These are phyloP conservation scores for Istiophorus platypterus DNA, from an alignment of 2,113 vertebrate species.

Conservation along the genomic window DNA sequence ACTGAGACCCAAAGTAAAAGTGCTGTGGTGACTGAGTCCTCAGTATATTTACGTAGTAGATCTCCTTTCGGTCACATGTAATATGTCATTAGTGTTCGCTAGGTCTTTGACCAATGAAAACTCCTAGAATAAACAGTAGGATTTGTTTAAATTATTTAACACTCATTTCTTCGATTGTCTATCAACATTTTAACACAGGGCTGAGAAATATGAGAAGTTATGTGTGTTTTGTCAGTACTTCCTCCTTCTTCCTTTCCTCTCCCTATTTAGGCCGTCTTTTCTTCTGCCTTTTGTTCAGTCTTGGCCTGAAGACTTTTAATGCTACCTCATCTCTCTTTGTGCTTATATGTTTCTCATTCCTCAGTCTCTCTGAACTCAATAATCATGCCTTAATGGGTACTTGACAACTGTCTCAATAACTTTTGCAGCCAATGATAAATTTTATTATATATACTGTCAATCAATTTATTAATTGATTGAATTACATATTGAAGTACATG, in stretches of 20 bases:
- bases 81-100: slow-evolving; percentile 30
- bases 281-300: neutral
- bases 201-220: neutral
- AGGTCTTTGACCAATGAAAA: slow-evolving; percentile 27
- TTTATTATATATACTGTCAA: no score
- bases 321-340: neutral
- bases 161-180: neutral
- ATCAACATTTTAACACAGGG: neutral
- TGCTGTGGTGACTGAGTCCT: slow-evolving; percentile 35
- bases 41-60: slow-evolving; percentile 63
- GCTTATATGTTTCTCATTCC: neutral
- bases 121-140: slow-evolving; percentile 19
- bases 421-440: no score
- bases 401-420: no score
- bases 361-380: no score
- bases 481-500: no score
- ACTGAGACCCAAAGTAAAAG: slow-evolving; percentile 47
- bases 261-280: neutral
- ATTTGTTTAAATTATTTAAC: neutral
- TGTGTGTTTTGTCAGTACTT: neutral
- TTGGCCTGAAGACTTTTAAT: neutral
- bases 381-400: no score
- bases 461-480: no score
- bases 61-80: slow-evolving; percentile 30
- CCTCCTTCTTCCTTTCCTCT: neutral